A percentile compares a stretch with the other conserved stretches of the same genome.
phyloP scores from a whole-genome alignment of 2,888 invertebrate genomes.

The Luperina nickerlii region DNA sequence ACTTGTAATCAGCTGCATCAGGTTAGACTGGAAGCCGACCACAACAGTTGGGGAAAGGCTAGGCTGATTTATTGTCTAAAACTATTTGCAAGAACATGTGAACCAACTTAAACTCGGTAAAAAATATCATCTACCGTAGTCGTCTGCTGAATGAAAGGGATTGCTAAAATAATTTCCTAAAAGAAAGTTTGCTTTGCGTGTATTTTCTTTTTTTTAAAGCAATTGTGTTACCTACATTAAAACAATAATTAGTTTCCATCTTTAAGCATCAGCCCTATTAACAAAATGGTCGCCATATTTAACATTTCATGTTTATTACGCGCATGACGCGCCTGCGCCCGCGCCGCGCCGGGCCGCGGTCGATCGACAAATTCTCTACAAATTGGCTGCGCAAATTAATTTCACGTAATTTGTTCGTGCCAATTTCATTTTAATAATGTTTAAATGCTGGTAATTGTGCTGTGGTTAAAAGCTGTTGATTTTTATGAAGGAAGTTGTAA shows the following conservation, averaged over 20 bases:
- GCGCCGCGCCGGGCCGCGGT: constrained; percentile 27
- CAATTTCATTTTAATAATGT: constrained; percentile 64
- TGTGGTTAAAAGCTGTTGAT: constrained; percentile 5
- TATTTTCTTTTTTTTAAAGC: neutral
- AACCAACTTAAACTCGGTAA: neutral
- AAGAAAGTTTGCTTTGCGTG: neutral
- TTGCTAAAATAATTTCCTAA: neutral
- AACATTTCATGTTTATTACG: constrained; percentile 66
- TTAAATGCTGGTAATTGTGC: constrained; percentile 53
- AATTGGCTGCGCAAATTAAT: constrained; percentile 67
- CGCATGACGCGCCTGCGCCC: constrained; percentile 47
- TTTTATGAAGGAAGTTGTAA: constrained; percentile 10
- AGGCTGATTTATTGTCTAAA: neutral
- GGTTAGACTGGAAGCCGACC: neutral
- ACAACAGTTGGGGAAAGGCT: neutral
- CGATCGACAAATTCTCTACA: constrained; percentile 66
- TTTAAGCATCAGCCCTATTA: constrained; percentile 54
- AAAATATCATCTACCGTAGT: neutral
- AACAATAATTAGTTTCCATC: neutral
- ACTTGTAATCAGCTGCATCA: neutral
- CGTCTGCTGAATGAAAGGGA: neutral
- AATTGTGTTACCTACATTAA: neutral
- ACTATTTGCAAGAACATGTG: too few relatives aligned
- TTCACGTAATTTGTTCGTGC: constrained; percentile 64
- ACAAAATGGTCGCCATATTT: constrained; percentile 53